phyloP scores from a whole-genome alignment of 2,113 vertebrate species.

The Porphyrio hochstetteri region DNA sequence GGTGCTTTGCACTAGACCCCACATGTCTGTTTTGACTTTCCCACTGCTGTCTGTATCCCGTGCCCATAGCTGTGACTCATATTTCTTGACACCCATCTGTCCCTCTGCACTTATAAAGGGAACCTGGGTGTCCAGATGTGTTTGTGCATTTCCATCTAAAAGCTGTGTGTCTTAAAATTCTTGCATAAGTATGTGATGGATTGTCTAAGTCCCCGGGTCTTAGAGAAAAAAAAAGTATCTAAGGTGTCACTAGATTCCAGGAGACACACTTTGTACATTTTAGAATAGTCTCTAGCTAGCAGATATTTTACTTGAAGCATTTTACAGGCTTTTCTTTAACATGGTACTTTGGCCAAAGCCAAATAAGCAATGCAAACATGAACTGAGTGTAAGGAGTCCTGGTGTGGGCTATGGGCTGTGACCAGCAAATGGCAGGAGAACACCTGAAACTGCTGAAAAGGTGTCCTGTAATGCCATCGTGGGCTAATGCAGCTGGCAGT shows the following conservation, averaged over 20 bases:
- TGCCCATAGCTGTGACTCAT: not conserved
- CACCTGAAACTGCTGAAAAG: not conserved
- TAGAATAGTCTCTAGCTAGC: not conserved
- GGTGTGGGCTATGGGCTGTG: not conserved
- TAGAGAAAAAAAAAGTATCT: not conserved
- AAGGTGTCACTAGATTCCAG: not conserved
- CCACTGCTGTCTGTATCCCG: not conserved
- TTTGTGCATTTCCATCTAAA: not conserved
- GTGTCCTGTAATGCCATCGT: not conserved
- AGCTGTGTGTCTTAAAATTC: not conserved
- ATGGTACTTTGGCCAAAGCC: not conserved
- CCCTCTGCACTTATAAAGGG: not conserved
- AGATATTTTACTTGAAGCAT: not conserved
- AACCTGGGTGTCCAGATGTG: not conserved
- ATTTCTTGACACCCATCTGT: not conserved
- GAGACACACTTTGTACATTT: not conserved
- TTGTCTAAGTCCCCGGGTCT: not conserved
- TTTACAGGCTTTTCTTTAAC: not conserved
- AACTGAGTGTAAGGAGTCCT: fast-evolving
- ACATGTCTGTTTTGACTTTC: not conserved
- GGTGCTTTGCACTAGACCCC: not conserved
- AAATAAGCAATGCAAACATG: not conserved
- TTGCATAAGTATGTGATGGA: not conserved
- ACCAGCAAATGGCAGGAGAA: not conserved
- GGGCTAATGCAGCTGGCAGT: too few species aligned